Evolutionary conservation across 1,140 invertebrate genomes (phyloP), one percentile per base, ranked within the genome.

Genomic region (Carposina sasakii): DNA sequence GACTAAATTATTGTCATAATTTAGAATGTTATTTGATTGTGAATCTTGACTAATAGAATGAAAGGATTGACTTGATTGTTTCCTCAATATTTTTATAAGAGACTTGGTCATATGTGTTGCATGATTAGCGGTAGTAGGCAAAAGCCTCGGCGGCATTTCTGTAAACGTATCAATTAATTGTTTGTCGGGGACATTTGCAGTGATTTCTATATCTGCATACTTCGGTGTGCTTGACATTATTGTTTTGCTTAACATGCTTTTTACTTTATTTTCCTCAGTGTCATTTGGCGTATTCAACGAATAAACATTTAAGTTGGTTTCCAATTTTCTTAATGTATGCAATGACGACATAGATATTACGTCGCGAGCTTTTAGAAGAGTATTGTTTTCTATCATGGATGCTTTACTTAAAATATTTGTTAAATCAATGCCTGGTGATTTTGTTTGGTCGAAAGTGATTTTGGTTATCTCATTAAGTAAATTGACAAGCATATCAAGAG

Each of bases 401-500:
- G 58, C 51, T 23, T 57, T 56, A 41, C 63, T 69, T 16, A 74
- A 48, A 42, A 69, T 59, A 36, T 58, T 48, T 56, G 70, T 54
- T 6, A 66, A 33, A 15, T 65, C 31, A 46, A 12, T 34, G 24
- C 2, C 31, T 15, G n/a, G 42, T 28, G 30, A 30, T 43, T 48
- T 48, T 20, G 62, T 54, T 34, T 73, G 67, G 57, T 54, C 62
- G 16, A 60, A 51, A 17, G 75, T 71, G 24, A 82, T 81, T 26
- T 76, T 81, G 48, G 69, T 63, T 44, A 81, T 82, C 61, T 82
- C 76, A 48, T 76, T 76, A 36, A 82, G 62, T 28, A 82, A 59
- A 15, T 67, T 65, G 2, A 77, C 72, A 48, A 82, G 50, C 43
- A 82, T 71, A 39, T 78, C 78, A n/a, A 82, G 48, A 2, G 78